Evolutionary conservation across 2,888 invertebrate genomes (phyloP).

Genomic region (Sinohyriopsis cumingii): DNA sequence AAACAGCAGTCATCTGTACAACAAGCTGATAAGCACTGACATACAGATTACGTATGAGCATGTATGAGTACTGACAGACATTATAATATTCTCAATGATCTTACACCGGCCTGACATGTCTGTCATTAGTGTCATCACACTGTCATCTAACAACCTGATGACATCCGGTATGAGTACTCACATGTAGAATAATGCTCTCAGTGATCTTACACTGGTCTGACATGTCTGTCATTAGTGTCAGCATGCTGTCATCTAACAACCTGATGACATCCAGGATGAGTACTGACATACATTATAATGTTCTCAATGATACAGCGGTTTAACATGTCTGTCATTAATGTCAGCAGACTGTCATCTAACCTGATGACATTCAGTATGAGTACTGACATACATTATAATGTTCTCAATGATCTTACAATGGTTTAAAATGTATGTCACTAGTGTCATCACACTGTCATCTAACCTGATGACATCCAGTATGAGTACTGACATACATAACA

Average conservation of each 20-base stretch:
- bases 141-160: conserved; percentile 68
- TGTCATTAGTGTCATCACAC: conserved; percentile 79
- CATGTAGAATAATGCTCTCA: conserved; percentile 74
- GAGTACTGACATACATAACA: conserved; percentile 61
- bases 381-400: conserved; percentile 64
- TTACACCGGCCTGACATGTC: conserved; percentile 88
- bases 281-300: conserved; percentile 67
- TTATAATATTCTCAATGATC: conserved; percentile 78
- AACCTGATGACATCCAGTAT: no score
- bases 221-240: conserved; percentile 82
- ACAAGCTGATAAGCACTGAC: no score
- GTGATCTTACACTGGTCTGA: conserved; percentile 88
- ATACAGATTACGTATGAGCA: no score
- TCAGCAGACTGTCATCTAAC: no score
- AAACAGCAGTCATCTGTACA: no score
- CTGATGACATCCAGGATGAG: conserved; percentile 77
- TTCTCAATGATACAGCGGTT: conserved; percentile 86
- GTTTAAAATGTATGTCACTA: conserved; percentile 85
- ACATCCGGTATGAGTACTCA: conserved; percentile 45
- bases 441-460: conserved; percentile 75
- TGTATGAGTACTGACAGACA: conserved; percentile 53
- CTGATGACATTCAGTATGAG: no score
- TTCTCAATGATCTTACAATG: conserved; percentile 85
- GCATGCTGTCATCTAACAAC: conserved; percentile 79
- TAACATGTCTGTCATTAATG: no score